Evolutionary conservation across 1,140 invertebrate species (phyloP).

Genomic region (Caenorhabditis tropicalis): DNA sequence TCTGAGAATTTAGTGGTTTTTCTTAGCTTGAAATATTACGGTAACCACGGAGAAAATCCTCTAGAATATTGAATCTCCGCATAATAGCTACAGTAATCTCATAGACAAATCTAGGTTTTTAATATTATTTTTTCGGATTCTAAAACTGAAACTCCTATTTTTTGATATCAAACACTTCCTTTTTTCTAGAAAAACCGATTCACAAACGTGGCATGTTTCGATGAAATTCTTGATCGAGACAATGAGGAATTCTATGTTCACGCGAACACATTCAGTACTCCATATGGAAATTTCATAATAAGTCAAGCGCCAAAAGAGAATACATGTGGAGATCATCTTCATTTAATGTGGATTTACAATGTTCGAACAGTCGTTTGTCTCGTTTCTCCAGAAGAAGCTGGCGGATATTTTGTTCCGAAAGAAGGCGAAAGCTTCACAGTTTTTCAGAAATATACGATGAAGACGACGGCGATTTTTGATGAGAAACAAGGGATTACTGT

Average conservation of each 20-base stretch:
- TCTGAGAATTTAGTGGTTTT: no score
- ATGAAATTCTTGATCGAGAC: slow-evolving; percentile 2
- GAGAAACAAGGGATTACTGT: slow-evolving; percentile 14
- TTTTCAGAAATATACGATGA: slow-evolving; percentile 20
- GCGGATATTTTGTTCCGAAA: slow-evolving; percentile 21
- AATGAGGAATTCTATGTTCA: slow-evolving; percentile 15
- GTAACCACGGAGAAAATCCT: no score
- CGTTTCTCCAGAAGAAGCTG: slow-evolving; percentile 5
- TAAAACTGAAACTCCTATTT: no score
- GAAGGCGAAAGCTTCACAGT: not conserved
- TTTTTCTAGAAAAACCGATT: not conserved
- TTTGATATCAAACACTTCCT: not conserved
- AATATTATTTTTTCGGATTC: no score
- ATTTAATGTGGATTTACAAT: slow-evolving; percentile 35
- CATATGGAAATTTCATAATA: slow-evolving; percentile 25
- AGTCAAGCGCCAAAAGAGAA: not conserved
- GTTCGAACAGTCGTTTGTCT: not conserved
- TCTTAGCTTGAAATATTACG: no score
- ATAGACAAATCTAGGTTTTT: no score
- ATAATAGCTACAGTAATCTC: not conserved
- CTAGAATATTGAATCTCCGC: no score
- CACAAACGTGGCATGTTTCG: slow-evolving; percentile 25
- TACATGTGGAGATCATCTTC: slow-evolving; percentile 20
- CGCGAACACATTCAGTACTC: slow-evolving; percentile 20
- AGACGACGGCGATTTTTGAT: not conserved